These are phyloP conservation scores for Zaprionus ghesquierei DNA, from an alignment of 1,140 invertebrate genomes.

Conservation along the genomic window DNA sequence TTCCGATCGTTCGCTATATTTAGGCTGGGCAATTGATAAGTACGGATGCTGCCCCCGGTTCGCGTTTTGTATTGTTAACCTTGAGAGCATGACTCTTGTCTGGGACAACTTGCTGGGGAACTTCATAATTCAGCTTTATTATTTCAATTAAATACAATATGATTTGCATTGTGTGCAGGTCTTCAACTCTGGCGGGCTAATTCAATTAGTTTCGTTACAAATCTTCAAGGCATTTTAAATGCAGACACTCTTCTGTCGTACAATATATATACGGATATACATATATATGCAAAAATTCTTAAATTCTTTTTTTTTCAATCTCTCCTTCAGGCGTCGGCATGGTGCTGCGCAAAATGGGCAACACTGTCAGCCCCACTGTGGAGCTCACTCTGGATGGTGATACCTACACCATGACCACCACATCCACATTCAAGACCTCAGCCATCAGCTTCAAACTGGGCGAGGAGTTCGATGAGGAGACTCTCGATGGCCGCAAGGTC, in stretches of 20 bases:
- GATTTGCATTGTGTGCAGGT: conserved; percentile 73
- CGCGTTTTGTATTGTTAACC: conserved; percentile 65
- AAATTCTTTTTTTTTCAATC: neutral
- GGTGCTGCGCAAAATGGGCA: conserved; percentile 89
- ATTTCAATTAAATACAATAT: conserved; percentile 79
- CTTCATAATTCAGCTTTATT: conserved; percentile 71
- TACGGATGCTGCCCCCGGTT: conserved; percentile 19
- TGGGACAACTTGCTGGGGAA: conserved; percentile 40
- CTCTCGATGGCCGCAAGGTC: conserved; percentile 92
- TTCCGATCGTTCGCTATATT: conserved; percentile 43
- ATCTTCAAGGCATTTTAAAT: conserved; percentile 17
- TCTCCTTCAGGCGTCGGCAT: conserved; percentile 88
- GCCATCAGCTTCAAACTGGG: conserved; percentile 91
- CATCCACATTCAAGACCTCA: conserved; percentile 92
- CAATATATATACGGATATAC: neutral
- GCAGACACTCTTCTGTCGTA: neutral
- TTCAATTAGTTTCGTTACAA: conserved; percentile 62
- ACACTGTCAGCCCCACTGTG: conserved; percentile 88
- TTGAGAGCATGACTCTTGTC: conserved; percentile 70
- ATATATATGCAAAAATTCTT: conserved; percentile 5
- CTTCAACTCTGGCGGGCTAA: conserved; percentile 64
- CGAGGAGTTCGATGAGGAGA: conserved; percentile 93
- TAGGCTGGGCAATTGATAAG: conserved; percentile 65
- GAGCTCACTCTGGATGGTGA: conserved; percentile 88
- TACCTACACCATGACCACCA: conserved; percentile 88